Base-by-base conservation (phyloP, 1,140 invertebrate species). In the Sarcophaga bullata region DNA sequence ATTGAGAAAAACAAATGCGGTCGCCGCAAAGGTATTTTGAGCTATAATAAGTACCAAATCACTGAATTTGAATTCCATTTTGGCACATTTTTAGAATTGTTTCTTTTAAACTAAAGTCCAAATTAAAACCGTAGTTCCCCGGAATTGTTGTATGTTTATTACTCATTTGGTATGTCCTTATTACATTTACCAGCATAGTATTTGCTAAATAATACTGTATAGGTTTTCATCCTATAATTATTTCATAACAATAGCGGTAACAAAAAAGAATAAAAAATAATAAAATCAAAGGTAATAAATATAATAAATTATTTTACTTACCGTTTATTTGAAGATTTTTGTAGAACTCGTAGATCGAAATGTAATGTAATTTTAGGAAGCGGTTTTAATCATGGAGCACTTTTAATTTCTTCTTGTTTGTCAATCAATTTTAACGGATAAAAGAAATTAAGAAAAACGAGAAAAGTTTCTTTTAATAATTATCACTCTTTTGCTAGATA, bases 381-480 rank as follows among this genome's bases (percentile, higher is more conserved):
- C 62, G 19, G 2, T 68, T 68, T n/a, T n/a, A 9, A 25, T 68
- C n/a, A 68, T 58, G 15, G 19, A 68, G 62, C 62, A 68, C 62
- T 68, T 68, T 68, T 68, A 17, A 68, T 68, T 68, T 68, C 62
- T 68, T 68, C n/a, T 68, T 68, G n/a, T 68, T 68, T 8, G 19
- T 25, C 19, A 37, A 37, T 37, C 25, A 37, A 37, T 37, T 37
- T 37, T 37, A 37, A 25, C n/a, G 62, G 25, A 37, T 37, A 37
- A 37, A 37, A 37, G 25, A 37, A 37, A 37, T 37, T 37, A 37
- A 37, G 25, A 19, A 68, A 68, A 8, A 68, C 17, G 19, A 68
- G 17, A 68, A 68, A 19, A 78, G 75, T 78, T 78, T 78, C 75
- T 78, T 78, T 78, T 76, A 19, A 49, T 50, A 78, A 78, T 78